Conservation (phyloP, 2,888 invertebrate species). For the Brassicogethes aeneus region DNA sequence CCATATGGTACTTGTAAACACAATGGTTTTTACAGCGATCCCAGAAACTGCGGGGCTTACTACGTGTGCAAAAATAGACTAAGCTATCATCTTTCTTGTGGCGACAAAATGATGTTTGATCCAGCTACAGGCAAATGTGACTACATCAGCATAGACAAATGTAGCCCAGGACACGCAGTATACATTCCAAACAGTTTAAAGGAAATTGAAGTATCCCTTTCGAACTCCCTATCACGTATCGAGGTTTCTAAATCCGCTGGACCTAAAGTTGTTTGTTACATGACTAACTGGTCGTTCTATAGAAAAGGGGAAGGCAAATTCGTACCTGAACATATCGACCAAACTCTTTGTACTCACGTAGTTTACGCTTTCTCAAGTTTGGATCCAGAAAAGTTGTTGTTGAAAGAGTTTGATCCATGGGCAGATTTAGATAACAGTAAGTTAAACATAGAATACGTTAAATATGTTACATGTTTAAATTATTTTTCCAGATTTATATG, state of each 20-base stretch:
- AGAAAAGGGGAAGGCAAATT: slow-evolving; percentile 75
- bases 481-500: slow-evolving; percentile 62
- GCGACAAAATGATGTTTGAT: slow-evolving; percentile 51
- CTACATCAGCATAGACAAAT: slow-evolving; percentile 40
- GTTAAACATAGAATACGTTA: slow-evolving; percentile 19
- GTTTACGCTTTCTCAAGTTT: slow-evolving; percentile 86
- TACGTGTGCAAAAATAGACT: slow-evolving; percentile 57
- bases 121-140: slow-evolving; percentile 51
- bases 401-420: slow-evolving; percentile 81
- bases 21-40: slow-evolving; percentile 55
- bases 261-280: slow-evolving; percentile 58
- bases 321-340: slow-evolving; percentile 76
- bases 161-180: slow-evolving; percentile 51
- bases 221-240: slow-evolving; percentile 17
- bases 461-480: background rate
- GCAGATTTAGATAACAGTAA: slow-evolving; percentile 78
- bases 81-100: slow-evolving; percentile 51
- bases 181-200: slow-evolving; percentile 28
- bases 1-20: slow-evolving; percentile 41
- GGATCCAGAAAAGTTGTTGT: slow-evolving; percentile 65
- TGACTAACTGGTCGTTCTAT: slow-evolving; percentile 85
- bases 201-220: slow-evolving; percentile 50
- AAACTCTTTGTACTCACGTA: slow-evolving; percentile 75
- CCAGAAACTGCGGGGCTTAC: slow-evolving; percentile 63
- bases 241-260: slow-evolving; percentile 14